These are phyloP conservation scores for Zeugodacus cucurbitae DNA, from an alignment of 1,140 invertebrate species.

Conservation along the genomic window DNA sequence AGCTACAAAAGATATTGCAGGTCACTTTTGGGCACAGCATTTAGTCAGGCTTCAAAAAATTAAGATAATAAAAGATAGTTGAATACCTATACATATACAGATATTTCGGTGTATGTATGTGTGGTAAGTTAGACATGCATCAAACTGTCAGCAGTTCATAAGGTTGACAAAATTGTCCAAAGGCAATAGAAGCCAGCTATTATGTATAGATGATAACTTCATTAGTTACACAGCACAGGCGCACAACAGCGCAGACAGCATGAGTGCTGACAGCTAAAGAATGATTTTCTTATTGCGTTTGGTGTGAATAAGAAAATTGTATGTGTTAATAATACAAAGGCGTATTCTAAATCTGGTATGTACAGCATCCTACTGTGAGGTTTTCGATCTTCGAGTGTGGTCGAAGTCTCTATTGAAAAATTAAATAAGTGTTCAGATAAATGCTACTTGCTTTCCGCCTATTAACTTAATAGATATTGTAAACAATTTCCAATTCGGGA, in stretches of 20 bases:
- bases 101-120: background rate
- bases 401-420: background rate
- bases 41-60: background rate
- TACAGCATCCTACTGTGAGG: conserved; percentile 5
- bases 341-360: background rate
- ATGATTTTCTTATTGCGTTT: background rate
- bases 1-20: background rate
- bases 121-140: background rate
- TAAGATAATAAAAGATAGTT: background rate
- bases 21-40: background rate
- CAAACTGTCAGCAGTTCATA: background rate
- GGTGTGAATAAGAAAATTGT: background rate
- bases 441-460: background rate
- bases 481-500: background rate
- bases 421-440: background rate
- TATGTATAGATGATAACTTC: conserved; percentile 15
- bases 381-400: conserved; percentile 1
- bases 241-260: conserved; percentile 24
- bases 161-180: background rate
- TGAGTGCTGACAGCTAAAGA: conserved; percentile 3
- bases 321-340: background rate
- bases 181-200: conserved; percentile 14
- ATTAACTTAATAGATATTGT: background rate
- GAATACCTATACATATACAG: background rate
- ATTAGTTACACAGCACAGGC: conserved; percentile 41